Base-by-base conservation (phyloP, 1,140 invertebrate species). In the Saccostrea glomerata region DNA sequence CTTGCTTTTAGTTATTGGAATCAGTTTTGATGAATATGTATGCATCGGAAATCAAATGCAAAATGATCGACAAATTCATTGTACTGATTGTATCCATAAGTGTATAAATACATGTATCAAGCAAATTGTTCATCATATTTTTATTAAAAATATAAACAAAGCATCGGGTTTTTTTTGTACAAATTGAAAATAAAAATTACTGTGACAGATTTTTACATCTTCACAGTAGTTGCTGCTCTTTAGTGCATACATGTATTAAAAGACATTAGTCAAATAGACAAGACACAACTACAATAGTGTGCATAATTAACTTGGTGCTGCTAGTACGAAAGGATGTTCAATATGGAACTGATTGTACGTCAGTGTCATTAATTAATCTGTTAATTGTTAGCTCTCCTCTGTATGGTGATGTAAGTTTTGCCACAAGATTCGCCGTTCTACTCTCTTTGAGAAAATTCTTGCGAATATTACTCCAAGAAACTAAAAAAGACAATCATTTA, bases 381-480 rank as follows among this genome's bases (percentile, higher is more conserved):
- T n/a, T 6, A 20, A 17, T 2, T 2, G 25, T 36, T 77, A 77
- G 70, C 70, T 77, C 25, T 77, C 70, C 2, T 13, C 23, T 13
- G 70, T 30, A 15, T 77, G 23, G 12, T 30, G 15, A 30, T 36
- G 70, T 15, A 77, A 36, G 70, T 77, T 77, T 11, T 36, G 70
- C 82, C 82, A 84, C 13, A 54, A 4, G 47, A 84, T 84, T 25
- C 82, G 82, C 15, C 82, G 11, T 17, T 84, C 47, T 54, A 86
- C 40, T 47, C 86, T 56, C 40, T 86, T 77, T 11, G 70, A 36
- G 47, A 86, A 86, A 55, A 86, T 86, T 47, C 86, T 77, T 0
- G 86, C 86, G 54, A 86, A 86, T 73, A 86, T 17, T 11, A 86
- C 86, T 55, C 66, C 86, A 47, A 86, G 63, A 47, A 86, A 82